phyloP scores from a whole-genome alignment of 2,888 invertebrate genomes.

The Drosophila maculinotata region DNA sequence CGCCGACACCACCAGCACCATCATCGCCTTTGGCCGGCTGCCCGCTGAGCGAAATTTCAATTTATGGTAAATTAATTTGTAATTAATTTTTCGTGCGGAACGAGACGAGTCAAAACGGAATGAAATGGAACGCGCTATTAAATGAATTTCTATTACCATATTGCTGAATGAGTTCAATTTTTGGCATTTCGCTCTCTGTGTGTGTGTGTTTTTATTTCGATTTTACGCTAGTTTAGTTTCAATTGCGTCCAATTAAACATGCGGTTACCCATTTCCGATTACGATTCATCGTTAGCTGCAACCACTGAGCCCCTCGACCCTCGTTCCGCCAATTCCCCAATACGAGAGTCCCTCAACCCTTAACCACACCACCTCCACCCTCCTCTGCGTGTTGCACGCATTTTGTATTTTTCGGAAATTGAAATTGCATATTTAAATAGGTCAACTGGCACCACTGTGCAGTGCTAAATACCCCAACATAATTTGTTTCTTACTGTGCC shows the following conservation, averaged over 20 bases:
- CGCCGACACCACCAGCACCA: conserved; percentile 13
- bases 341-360: not conserved
- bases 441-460: conserved; percentile 33
- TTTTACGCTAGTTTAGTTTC: conserved; percentile 80
- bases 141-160: conserved; percentile 43
- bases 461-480: conserved; percentile 27
- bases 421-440: conserved; percentile 81
- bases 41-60: conserved; percentile 47
- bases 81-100: conserved; percentile 73
- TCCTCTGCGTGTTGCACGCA: conserved; percentile 61
- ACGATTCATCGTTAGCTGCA: conserved; percentile 39
- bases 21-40: conserved; percentile 20
- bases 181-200: conserved; percentile 18
- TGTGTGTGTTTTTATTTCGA: conserved; percentile 61
- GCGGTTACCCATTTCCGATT: conserved; percentile 72
- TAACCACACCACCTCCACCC: not conserved
- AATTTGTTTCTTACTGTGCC: conserved; percentile 25
- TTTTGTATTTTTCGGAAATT: conserved; percentile 78
- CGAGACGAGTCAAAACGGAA: conserved; percentile 21
- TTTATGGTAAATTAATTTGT: conserved; percentile 82
- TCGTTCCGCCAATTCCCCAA: not conserved
- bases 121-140: conserved; percentile 23
- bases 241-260: conserved; percentile 81
- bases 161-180: conserved; percentile 17
- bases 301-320: not conserved